Percentiles rank a stretch among this genome's conserved stretches.
phyloP scores from a whole-genome alignment of 2,797 vertebrate species.

The Anabacerthia variegaticeps region DNA sequence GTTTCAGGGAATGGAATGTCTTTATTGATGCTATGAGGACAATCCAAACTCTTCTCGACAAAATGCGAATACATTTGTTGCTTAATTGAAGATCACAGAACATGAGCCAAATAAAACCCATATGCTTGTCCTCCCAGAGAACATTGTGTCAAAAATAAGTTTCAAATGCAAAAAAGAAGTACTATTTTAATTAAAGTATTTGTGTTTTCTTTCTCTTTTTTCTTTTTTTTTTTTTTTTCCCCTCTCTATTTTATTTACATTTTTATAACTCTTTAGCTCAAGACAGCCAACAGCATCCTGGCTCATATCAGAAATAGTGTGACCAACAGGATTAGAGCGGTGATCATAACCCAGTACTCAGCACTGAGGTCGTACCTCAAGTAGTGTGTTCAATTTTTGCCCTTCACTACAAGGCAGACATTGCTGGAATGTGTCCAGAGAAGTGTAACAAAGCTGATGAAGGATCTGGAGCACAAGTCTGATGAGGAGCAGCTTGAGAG shows the following conservation, averaged over 20 bases:
- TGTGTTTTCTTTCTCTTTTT: not conserved
- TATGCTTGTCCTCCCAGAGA: not conserved
- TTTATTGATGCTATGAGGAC: not conserved
- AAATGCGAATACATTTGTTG: not conserved
- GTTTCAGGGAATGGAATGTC: not conserved
- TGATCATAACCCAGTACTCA: accelerated
- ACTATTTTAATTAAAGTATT: not conserved
- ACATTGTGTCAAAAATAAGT: not conserved
- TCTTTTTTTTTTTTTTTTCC: no score
- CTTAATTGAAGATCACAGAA: not conserved
- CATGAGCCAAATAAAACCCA: not conserved
- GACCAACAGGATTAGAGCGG: not conserved
- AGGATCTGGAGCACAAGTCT: no score
- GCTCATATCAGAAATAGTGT: not conserved
- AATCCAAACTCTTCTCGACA: not conserved
- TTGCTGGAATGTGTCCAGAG: no score
- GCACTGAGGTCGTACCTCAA: not conserved
- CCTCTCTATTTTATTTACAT: not conserved
- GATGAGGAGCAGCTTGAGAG: no score
- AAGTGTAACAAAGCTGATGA: no score
- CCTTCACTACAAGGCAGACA: no score
- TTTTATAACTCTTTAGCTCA: not conserved
- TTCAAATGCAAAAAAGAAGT: not conserved
- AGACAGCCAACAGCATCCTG: not conserved
- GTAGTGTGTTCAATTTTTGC: no score